A percentile compares a stretch with the other conserved stretches of the same genome.
phyloP scores from a whole-genome alignment of 2,888 invertebrate genomes.

The Ophion costatus region DNA sequence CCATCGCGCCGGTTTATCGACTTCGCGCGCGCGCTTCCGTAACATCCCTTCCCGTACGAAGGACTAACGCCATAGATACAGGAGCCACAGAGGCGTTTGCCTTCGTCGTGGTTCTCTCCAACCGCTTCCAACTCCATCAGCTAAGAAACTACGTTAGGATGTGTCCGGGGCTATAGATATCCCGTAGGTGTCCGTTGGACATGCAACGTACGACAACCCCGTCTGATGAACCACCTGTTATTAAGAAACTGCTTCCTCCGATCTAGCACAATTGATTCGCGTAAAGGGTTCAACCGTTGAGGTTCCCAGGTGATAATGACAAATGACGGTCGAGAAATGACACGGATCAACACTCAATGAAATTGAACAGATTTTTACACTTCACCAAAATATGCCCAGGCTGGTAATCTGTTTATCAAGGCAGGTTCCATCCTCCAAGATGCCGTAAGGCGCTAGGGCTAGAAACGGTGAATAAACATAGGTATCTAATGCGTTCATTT shows the following conservation, averaged over 20 bases:
- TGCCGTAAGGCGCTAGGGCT: too few relatives aligned
- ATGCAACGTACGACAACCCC: not conserved
- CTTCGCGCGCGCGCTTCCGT: conserved; percentile 69
- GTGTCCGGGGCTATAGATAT: conserved; percentile 27
- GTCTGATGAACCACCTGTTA: conserved; percentile 12
- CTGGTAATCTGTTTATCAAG: too few relatives aligned
- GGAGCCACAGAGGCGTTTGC: conserved; percentile 23
- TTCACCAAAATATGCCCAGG: too few relatives aligned
- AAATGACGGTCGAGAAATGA: not conserved
- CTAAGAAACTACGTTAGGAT: conserved; percentile 50
- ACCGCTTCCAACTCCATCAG: conserved; percentile 52
- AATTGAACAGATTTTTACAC: too few relatives aligned
- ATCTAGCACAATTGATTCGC: too few relatives aligned
- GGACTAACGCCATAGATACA: conserved; percentile 48
- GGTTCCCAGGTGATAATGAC: not conserved
- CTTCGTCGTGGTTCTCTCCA: conserved; percentile 15
- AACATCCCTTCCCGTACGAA: conserved; percentile 35
- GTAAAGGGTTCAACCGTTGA: not conserved
- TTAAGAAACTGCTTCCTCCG: not conserved
- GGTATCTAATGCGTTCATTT: too few relatives aligned
- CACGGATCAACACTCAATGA: not conserved
- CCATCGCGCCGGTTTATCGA: conserved; percentile 76
- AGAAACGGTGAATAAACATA: too few relatives aligned
- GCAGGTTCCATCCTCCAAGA: too few relatives aligned
- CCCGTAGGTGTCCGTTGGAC: not conserved